phyloP scores from a whole-genome alignment of 1,140 invertebrate species.

The Neodiprion fabricii region DNA sequence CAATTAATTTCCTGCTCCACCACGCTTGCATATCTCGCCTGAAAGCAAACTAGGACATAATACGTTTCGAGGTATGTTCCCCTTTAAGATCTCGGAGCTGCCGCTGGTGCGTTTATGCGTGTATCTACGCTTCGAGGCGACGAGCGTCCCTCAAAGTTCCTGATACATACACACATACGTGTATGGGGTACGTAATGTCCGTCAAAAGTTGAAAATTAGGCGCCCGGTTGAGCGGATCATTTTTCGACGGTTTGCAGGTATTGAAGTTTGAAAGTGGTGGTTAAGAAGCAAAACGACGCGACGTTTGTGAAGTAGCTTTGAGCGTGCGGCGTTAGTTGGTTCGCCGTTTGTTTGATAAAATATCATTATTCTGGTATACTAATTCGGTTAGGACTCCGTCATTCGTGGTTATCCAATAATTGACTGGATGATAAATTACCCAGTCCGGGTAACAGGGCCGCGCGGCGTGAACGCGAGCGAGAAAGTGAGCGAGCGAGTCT shows the following conservation, averaged over 20 bases:
- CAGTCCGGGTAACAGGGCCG: background rate
- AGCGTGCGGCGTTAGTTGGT: background rate
- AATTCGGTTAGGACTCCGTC: constrained; percentile 14
- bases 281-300: background rate
- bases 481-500: background rate
- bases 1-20: background rate
- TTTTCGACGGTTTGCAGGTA: no score
- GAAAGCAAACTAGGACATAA: background rate
- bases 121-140: no score
- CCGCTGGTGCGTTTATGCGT: no score
- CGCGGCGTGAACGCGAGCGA: no score
- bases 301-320: no score
- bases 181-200: no score
- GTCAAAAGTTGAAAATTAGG: no score
- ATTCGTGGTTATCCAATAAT: constrained; percentile 12
- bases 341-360: background rate
- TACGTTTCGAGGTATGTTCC: background rate
- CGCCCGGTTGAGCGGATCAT: no score
- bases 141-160: no score
- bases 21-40: background rate
- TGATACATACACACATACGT: no score
- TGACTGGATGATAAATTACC: constrained; percentile 16
- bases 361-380: constrained; percentile 9
- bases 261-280: no score
- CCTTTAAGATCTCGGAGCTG: no score